Conservation (phyloP, 1,140 invertebrate species). For the Zeugodacus cucurbitae region DNA sequence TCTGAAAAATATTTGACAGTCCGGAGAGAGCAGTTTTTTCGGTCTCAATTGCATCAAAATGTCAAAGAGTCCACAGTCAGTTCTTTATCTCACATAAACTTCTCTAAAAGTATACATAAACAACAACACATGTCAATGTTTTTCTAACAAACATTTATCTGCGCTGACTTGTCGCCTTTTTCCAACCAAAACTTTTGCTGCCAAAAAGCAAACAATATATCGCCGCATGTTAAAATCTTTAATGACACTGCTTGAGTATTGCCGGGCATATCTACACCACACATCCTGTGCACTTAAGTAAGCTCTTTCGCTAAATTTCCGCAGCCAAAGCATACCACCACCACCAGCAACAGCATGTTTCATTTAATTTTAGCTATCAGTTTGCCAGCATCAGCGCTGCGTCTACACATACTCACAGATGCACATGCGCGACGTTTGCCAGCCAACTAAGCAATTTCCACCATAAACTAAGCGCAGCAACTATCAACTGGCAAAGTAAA, state of each 20-base stretch:
- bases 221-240: background rate
- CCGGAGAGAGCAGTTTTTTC: too few species aligned
- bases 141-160: background rate
- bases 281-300: background rate
- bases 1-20: too few species aligned
- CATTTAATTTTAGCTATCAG: constrained; percentile 33
- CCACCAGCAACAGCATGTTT: background rate
- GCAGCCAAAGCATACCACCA: background rate
- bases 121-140: background rate
- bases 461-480: background rate
- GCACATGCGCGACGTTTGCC: background rate
- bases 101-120: background rate
- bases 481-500: constrained; percentile 16
- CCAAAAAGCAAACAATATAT: background rate
- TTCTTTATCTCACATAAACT: too few species aligned
- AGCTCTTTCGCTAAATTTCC: background rate
- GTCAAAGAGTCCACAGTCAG: too few species aligned
- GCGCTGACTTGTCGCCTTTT: background rate
- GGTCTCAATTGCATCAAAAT: too few species aligned
- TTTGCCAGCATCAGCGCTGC: background rate
- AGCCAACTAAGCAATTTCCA: background rate
- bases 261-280: background rate
- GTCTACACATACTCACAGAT: background rate
- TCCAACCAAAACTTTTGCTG: background rate
- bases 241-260: background rate